Conservation (phyloP, 2,888 invertebrate species). For the Eupithecia subfuscata region DNA sequence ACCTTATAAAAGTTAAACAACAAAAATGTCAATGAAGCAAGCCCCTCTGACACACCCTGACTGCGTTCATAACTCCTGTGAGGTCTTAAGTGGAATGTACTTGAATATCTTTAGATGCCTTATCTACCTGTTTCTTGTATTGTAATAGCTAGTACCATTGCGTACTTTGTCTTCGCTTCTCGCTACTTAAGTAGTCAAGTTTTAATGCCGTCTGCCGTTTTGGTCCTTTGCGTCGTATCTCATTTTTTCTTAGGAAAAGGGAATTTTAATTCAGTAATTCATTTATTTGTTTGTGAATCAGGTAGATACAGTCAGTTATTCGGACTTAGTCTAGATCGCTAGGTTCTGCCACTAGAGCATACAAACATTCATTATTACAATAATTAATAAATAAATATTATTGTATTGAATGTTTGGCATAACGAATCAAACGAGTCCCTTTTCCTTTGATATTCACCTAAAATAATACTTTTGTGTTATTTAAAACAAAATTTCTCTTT, state of each 20-base stretch:
- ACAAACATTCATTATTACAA: too few species aligned
- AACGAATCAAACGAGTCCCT: not conserved
- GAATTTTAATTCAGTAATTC: too few species aligned
- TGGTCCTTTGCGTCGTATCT: not conserved
- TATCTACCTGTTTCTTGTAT: slow-evolving; percentile 13
- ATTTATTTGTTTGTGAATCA: too few species aligned
- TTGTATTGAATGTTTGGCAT: too few species aligned
- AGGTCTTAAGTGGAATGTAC: slow-evolving; percentile 17
- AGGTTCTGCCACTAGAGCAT: too few species aligned
- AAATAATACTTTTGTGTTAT: not conserved
- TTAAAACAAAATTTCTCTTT: not conserved
- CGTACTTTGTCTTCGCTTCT: not conserved
- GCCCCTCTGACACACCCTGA: not conserved
- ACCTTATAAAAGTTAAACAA: not conserved
- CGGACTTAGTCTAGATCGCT: too few species aligned
- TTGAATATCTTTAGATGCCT: slow-evolving; percentile 5
- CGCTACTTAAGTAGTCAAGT: slow-evolving; percentile 9
- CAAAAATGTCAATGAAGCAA: slow-evolving; percentile 5
- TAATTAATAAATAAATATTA: too few species aligned
- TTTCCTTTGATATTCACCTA: not conserved
- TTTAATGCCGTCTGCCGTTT: not conserved
- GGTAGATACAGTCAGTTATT: too few species aligned
- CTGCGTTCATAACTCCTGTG: slow-evolving; percentile 7
- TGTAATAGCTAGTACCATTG: not conserved
- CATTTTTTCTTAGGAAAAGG: not conserved